Evolutionary conservation across 37 sponge, comb jelly and placozoan species (phyloP), one percentile per base, ranked within the genome.

Genomic region (Haliclona indistincta): DNA sequence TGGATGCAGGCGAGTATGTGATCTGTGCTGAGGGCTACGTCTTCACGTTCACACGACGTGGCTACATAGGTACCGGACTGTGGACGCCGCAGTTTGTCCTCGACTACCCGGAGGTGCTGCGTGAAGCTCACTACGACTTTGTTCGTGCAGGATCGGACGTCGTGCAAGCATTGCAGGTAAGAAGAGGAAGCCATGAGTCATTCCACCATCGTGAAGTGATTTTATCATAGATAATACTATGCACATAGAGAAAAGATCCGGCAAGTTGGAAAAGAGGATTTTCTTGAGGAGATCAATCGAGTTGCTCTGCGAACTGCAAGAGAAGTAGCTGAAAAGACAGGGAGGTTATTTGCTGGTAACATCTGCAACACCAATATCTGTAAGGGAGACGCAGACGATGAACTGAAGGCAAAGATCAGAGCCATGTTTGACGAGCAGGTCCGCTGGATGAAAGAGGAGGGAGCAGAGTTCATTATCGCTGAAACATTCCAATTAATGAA

Each of bases 341-440:
- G 51, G 3, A 17, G 28, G 4, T 23, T 70, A 13, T 49, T 70
- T 43, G 71, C 71, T 70, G 71, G 71, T 29, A 42, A 42, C 26
- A 15, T 45, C 4, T 70, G 71, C 26, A 70, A 70, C 26, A 70
- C 32, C 23, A 42, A n/a, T 23, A 70, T 70, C 22, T 70, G 41
- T 47, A 5, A 42, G 23, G 47, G 47, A 32, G 40, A 26, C 10
- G 13, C 25, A 4, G 67, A 65, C 23, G 36, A 65, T 4, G 22
- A 33, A 36, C 39, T 37, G 23, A 36, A 32, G 36, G 15, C 51
- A 47, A 15, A 47, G 51, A 15, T 75, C 15, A 40, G 68, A 15
- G 56, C 55, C 4, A 47, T 77, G 28, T 77, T 67, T 33, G 78
- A 77, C 19, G 78, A 77, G 70, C 74, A 83, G 43, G 84, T 84